Conservation (phyloP, 2,113 vertebrate genomes). For the Rissa tridactyla region DNA sequence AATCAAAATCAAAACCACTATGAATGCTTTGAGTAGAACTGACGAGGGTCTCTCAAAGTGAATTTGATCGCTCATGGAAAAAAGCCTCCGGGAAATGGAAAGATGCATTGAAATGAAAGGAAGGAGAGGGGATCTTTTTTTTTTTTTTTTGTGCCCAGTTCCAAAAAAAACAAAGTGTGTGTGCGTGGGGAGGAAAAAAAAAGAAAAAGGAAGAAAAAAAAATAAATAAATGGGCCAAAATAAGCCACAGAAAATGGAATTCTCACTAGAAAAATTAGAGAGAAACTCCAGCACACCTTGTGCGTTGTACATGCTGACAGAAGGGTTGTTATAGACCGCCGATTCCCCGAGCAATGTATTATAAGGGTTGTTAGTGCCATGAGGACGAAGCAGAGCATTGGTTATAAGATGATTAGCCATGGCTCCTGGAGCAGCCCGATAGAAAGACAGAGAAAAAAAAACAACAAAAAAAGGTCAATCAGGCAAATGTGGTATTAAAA, state of each 20-base stretch:
- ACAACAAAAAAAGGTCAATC: conserved; percentile 88
- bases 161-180: not conserved
- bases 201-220: not conserved
- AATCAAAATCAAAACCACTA: conserved; percentile 5
- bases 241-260: conserved; percentile 78
- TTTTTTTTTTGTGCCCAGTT: conserved; percentile 22
- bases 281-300: conserved; percentile 96
- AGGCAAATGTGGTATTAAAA: conserved; percentile 86
- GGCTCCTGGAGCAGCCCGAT: conserved; percentile 96
- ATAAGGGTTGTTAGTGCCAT: conserved; percentile 99
- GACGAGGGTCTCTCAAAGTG: conserved; percentile 52
- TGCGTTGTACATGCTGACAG: conserved; percentile 99
- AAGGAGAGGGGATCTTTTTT: not conserved
- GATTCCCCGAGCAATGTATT: conserved; percentile 99
- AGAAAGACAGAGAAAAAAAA: conserved; percentile 89
- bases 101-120: conserved; percentile 57
- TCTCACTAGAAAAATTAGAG: conserved; percentile 78
- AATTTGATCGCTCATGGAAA: conserved; percentile 49
- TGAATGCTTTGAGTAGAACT: conserved; percentile 52
- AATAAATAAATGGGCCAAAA: conserved; percentile 66
- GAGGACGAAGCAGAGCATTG: conserved; percentile 99
- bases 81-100: conserved; percentile 71
- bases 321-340: conserved; percentile 99
- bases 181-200: not conserved
- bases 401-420: conserved; percentile 99